These are phyloP conservation scores for Scolopax mira DNA, from an alignment of 2,113 vertebrate genomes.

Conservation along the genomic window DNA sequence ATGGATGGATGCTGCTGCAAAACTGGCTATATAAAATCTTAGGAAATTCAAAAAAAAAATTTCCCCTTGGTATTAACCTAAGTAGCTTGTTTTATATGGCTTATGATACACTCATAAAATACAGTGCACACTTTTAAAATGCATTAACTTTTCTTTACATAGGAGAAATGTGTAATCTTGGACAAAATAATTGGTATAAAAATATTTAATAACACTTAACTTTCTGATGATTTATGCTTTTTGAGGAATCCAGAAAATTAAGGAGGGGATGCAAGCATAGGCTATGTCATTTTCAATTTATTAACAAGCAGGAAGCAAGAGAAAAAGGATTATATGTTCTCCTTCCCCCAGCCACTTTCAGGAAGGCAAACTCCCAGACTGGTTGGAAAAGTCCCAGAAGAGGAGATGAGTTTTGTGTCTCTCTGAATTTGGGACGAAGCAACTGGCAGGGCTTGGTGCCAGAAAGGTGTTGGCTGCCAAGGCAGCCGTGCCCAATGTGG, in stretches of 20 bases:
- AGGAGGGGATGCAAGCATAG: not conserved
- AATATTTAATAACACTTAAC: not conserved
- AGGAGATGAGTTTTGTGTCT: slow-evolving; percentile 32
- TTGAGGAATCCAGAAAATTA: not conserved
- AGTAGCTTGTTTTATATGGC: not conserved
- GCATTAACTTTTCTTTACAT: not conserved
- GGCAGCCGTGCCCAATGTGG: not conserved
- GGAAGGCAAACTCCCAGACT: not conserved
- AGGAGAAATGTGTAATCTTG: not conserved
- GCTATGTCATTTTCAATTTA: not conserved
- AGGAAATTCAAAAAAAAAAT: not conserved
- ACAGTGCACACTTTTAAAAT: not conserved
- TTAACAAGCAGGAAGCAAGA: not conserved
- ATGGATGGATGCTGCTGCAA: not conserved
- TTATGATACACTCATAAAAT: not conserved
- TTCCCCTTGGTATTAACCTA: not conserved
- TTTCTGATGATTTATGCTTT: not conserved
- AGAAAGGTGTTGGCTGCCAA: slow-evolving; percentile 29
- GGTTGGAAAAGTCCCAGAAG: not conserved
- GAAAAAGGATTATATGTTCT: not conserved
- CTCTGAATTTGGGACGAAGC: slow-evolving; percentile 30
- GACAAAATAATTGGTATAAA: not conserved
- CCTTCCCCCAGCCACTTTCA: not conserved
- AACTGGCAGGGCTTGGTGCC: slow-evolving; percentile 24
- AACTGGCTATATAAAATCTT: not conserved